phyloP scores from a whole-genome alignment of 2,888 invertebrate species.

The Drosophila pullipes region DNA sequence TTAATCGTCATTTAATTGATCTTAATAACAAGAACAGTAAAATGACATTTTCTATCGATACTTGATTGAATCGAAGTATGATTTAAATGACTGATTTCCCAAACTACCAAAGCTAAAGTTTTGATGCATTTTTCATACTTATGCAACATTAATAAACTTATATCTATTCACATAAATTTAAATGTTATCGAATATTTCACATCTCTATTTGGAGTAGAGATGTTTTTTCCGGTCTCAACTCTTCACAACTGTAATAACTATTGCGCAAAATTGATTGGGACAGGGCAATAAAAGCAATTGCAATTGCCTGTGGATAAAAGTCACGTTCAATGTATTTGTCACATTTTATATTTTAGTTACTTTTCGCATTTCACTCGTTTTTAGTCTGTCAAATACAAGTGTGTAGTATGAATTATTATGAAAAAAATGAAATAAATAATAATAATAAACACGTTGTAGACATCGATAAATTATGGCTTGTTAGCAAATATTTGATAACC shows the following conservation, averaged over 20 bases:
- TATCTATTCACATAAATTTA: background rate
- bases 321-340: conserved; percentile 58
- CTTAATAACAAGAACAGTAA: conserved; percentile 1
- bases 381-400: conserved; percentile 14
- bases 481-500: conserved; percentile 49
- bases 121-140: background rate
- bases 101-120: background rate
- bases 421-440: background rate
- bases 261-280: conserved; percentile 35
- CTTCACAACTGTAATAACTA: background rate
- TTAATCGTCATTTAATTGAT: conserved; percentile 3
- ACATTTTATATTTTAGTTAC: conserved; percentile 16
- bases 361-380: conserved; percentile 19
- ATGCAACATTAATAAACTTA: background rate
- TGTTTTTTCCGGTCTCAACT: background rate
- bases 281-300: conserved; percentile 45
- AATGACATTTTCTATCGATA: background rate
- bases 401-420: conserved; percentile 38
- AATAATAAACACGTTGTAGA: conserved; percentile 23
- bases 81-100: background rate
- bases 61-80: background rate
- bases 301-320: conserved; percentile 46
- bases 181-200: conserved; percentile 10
- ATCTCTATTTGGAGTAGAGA: conserved; percentile 2
- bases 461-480: conserved; percentile 54